A percentile compares a stretch with the other conserved stretches of the same genome.
phyloP scores from a whole-genome alignment of 2,888 invertebrate species.

The Diachrysia chrysitis region DNA sequence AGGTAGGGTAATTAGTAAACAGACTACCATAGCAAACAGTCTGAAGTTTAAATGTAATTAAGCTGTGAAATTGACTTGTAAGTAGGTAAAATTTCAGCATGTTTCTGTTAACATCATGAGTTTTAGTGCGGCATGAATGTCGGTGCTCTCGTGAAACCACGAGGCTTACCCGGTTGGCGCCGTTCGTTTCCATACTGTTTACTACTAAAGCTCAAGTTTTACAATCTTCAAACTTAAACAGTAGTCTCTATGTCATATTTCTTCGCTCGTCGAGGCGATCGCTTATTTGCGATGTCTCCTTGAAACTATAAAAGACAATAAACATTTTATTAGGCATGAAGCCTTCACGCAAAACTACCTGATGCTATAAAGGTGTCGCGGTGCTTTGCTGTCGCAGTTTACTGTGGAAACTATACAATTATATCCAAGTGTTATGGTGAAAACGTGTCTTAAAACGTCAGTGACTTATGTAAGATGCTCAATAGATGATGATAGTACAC shows the following conservation, averaged over 20 bases:
- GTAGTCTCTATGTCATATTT: slow-evolving; percentile 80
- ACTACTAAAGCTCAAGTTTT: slow-evolving; percentile 67
- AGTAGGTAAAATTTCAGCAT: slow-evolving; percentile 9
- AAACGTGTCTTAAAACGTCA: slow-evolving; percentile 47
- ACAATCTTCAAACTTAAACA: slow-evolving; percentile 71
- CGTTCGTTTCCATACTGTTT: slow-evolving; percentile 80
- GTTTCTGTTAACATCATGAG: slow-evolving; percentile 48
- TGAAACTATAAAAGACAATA: slow-evolving; percentile 86
- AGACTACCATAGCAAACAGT: slow-evolving; percentile 14
- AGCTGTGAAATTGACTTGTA: slow-evolving; percentile 1
- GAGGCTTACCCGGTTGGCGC: slow-evolving; percentile 83
- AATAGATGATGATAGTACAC: slow-evolving; percentile 19
- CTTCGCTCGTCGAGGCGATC: slow-evolving; percentile 77
- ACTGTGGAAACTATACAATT: slow-evolving; percentile 61
- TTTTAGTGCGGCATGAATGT: slow-evolving; percentile 67
- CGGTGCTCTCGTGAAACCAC: slow-evolving; percentile 69
- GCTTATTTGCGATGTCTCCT: slow-evolving; percentile 83
- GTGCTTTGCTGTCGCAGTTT: slow-evolving; percentile 72
- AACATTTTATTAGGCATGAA: slow-evolving; percentile 75
- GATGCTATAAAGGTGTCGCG: slow-evolving; percentile 71
- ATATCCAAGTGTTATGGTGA: slow-evolving; percentile 52
- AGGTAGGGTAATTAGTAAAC: slow-evolving; percentile 29
- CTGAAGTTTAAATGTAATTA: slow-evolving; percentile 25
- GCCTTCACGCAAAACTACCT: slow-evolving; percentile 67
- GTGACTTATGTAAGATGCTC: slow-evolving; percentile 45